Evolutionary conservation across 2,113 vertebrate species (phyloP), one percentile per base, ranked within the genome.

Genomic region (Semicossyphus pulcher): DNA sequence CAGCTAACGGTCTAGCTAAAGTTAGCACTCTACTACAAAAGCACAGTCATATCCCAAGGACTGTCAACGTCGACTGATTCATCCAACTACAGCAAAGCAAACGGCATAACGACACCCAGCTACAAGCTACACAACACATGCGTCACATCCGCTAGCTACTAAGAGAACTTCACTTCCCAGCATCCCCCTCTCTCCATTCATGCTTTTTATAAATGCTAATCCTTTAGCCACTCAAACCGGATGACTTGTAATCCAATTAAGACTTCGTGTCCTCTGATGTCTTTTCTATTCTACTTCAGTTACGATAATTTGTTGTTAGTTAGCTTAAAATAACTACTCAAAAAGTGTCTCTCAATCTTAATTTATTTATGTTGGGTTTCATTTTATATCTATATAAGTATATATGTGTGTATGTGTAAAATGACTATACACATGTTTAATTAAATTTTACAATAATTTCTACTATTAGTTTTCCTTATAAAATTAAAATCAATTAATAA

Each of bases 31-130:
- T 68, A 88, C 84, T 83, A 86, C 83, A 81, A 78, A 76, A 81
- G 80, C 83, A 76, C 83, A 81, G 84, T 86, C 83, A 87, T 75
- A 66, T 61, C 72, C 77, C 77, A 66, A 79, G 44, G 77, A 75
- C 78, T 73, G 76, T 79, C 78, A 74, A 76, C 88, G 87, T 90
- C 87, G 79, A 79, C 79, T 80, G 83, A 78, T 84, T 86, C 84
- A 72, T 81, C 88, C 88, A 89, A 88, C 86, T 78, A 62, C 83
- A 4, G 79, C 58, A n/a, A 10, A 76, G 86, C 52, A 57, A 59
- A 45, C 28, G 44, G 62, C 47, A 29, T 72, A 41, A 83, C 84
- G 80, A 78, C 88, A 89, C 70, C 78, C 57, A 69, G 57, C 85
- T 83, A 44, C 71, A 18, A 29, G 64, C 53, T 1, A 49, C 65